These are phyloP conservation scores for Trachelipus rathkii DNA, from an alignment of 1,140 invertebrate species.

Conservation along the genomic window DNA sequence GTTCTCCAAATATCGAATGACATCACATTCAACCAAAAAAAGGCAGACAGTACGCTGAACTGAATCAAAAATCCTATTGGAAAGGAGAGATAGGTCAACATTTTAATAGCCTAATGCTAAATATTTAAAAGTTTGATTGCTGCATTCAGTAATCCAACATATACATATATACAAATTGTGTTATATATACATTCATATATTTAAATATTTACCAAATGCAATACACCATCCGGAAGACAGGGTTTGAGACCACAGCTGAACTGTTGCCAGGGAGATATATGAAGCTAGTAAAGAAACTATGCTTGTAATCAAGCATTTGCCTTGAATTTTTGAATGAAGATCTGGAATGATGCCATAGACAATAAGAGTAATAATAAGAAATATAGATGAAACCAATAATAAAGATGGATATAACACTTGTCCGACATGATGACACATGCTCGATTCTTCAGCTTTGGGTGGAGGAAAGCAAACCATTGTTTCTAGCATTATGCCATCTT, in stretches of 20 bases:
- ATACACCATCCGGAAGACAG: slow-evolving; percentile 32
- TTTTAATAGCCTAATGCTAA: background rate
- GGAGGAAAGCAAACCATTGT: slow-evolving; percentile 34
- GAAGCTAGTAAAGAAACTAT: slow-evolving; percentile 33
- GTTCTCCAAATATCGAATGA: slow-evolving; percentile 48
- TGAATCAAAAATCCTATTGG: slow-evolving; percentile 51
- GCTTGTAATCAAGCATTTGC: slow-evolving; percentile 37
- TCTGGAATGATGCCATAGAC: slow-evolving; percentile 39
- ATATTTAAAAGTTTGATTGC: background rate
- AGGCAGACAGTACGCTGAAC: slow-evolving; percentile 54
- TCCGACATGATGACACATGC: slow-evolving; percentile 17
- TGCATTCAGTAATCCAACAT: background rate
- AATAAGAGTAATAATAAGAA: slow-evolving; percentile 35
- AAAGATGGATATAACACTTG: slow-evolving; percentile 26
- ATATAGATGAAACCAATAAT: slow-evolving; percentile 34
- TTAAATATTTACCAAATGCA: slow-evolving; percentile 31
- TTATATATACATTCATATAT: background rate
- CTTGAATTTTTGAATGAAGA: slow-evolving; percentile 38
- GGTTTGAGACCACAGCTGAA: slow-evolving; percentile 23
- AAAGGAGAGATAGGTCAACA: background rate
- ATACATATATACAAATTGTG: background rate
- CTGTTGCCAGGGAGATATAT: slow-evolving; percentile 35
- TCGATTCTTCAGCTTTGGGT: background rate
- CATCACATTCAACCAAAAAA: slow-evolving; percentile 55
- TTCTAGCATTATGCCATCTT: background rate